These are phyloP conservation scores for Trichoplusia ni DNA, from an alignment of 1,140 invertebrate species.

Conservation along the genomic window DNA sequence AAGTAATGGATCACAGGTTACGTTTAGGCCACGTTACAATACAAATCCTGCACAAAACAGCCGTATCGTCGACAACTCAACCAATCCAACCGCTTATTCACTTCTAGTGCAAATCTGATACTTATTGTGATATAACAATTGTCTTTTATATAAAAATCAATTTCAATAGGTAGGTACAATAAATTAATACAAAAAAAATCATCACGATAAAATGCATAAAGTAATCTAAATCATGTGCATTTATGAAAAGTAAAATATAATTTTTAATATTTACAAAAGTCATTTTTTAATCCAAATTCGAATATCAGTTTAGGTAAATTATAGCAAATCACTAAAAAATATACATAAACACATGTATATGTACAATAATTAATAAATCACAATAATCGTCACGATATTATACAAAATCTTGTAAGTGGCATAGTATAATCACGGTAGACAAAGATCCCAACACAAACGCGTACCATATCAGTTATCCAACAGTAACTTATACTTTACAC, in stretches of 20 bases:
- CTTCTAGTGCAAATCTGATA: neutral
- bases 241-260: neutral
- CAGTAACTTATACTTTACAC: conserved; percentile 5
- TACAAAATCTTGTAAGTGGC: conserved; percentile 1
- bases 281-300: conserved; percentile 20
- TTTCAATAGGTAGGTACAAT: conserved; percentile 43
- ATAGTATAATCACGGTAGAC: conserved; percentile 11
- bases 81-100: neutral
- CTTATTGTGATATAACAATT: conserved; percentile 15
- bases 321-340: conserved; percentile 19
- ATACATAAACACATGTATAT: conserved; percentile 16
- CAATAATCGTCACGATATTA: conserved; percentile 9
- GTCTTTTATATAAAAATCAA: conserved; percentile 36
- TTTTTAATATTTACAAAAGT: conserved; percentile 25
- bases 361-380: conserved; percentile 22
- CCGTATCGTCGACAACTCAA: no score
- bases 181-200: conserved; percentile 28
- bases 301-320: conserved; percentile 31
- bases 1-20: conserved; percentile 35
- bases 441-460: neutral
- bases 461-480: conserved; percentile 9
- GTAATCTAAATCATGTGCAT: conserved; percentile 22
- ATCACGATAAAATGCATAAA: conserved; percentile 35
- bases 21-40: conserved; percentile 36
- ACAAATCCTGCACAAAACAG: neutral